These are phyloP conservation scores for Geotrypetes seraphini DNA, from an alignment of 2,797 vertebrate genomes.

Conservation along the genomic window DNA sequence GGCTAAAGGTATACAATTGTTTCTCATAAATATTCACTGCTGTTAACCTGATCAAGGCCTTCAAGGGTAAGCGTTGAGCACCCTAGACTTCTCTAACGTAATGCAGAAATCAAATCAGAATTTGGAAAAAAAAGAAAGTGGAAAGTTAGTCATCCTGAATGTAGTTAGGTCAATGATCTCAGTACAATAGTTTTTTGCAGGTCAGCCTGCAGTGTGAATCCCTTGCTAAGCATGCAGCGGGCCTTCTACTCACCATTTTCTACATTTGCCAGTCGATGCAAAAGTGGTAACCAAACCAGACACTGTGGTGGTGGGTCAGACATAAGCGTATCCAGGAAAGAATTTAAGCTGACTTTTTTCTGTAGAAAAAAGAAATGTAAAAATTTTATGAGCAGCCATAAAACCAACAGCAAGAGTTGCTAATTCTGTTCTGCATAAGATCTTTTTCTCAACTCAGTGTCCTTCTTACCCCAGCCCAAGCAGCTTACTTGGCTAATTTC, in stretches of 20 bases:
- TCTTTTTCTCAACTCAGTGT: no score
- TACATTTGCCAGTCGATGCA: constrained; percentile 92
- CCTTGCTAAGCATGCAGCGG: neutral
- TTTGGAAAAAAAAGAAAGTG: neutral
- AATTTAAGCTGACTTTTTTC: constrained; percentile 94
- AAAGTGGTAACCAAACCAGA: constrained; percentile 93
- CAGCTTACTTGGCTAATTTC: no score
- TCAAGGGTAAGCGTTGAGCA: no score
- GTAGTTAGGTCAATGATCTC: neutral
- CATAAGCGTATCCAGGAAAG: constrained; percentile 93
- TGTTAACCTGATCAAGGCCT: no score
- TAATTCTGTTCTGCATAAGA: no score
- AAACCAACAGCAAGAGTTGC: no score
- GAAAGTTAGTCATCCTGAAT: neutral
- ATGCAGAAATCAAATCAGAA: neutral
- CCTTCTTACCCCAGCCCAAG: no score
- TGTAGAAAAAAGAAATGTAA: constrained; percentile 41
- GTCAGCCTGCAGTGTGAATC: neutral
- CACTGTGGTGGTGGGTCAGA: constrained; percentile 96
- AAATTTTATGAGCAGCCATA: neutral
- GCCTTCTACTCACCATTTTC: constrained; percentile 76
- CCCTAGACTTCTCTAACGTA: no score
- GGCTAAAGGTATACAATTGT: no score
- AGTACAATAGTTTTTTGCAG: no score
- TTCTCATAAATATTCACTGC: no score